A percentile compares a stretch with the other conserved stretches of the same genome.
These are phyloP conservation scores for Ptychadena robeensis DNA, from an alignment of 2,797 vertebrate species.

Conservation along the genomic window DNA sequence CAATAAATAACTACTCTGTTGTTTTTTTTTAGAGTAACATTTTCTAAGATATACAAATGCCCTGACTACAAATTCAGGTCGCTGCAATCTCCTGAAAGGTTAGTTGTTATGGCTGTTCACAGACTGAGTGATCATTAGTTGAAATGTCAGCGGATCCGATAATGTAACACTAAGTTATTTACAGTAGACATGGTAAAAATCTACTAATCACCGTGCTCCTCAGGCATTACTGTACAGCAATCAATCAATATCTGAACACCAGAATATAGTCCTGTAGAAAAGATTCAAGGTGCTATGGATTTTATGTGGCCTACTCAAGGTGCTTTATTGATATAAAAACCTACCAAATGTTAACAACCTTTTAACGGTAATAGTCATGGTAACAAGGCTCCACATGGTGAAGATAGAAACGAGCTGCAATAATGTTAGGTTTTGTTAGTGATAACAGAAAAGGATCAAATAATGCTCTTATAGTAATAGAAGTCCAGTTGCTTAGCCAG, in stretches of 20 bases:
- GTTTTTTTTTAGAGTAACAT: not conserved
- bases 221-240: not conserved
- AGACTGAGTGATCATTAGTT: constrained; percentile 64
- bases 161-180: constrained; percentile 37
- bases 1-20: not conserved
- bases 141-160: constrained; percentile 67
- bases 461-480: too few relatives aligned
- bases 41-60: not conserved
- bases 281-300: constrained; percentile 4
- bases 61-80: constrained; percentile 63
- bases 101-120: constrained; percentile 62
- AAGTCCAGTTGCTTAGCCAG: too few relatives aligned
- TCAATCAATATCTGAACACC: constrained; percentile 29
- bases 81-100: constrained; percentile 63
- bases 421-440: too few relatives aligned
- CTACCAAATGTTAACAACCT: not conserved
- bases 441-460: too few relatives aligned
- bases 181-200: constrained; percentile 16
- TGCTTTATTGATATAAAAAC: not conserved
- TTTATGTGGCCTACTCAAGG: not conserved
- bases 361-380: not conserved
- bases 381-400: too few relatives aligned
- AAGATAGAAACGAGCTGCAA: too few relatives aligned
- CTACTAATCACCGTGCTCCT: constrained; percentile 8
- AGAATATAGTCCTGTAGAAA: not conserved